A percentile compares a stretch with the other conserved stretches of the same genome.
Conservation (phyloP, 2,797 vertebrate species). For the Lacerta viridis region DNA sequence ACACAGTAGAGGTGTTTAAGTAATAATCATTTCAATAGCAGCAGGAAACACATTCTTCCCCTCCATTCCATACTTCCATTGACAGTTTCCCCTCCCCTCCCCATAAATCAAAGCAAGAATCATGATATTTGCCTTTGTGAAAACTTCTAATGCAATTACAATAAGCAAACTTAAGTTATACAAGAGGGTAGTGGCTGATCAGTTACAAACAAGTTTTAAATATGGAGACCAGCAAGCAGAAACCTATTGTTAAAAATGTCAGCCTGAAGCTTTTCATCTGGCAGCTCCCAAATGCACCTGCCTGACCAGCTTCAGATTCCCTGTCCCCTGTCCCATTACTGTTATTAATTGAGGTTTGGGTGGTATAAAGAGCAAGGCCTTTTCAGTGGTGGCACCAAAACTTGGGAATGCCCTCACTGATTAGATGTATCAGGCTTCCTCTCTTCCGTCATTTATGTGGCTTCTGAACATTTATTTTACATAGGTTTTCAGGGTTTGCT, state of each 20-base stretch:
- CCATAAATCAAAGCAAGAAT: not conserved
- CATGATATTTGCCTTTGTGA: not conserved
- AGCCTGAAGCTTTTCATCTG: not conserved
- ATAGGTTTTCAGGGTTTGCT: not conserved
- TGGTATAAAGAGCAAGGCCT: not conserved
- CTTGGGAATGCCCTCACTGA: not conserved
- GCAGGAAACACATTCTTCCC: not conserved
- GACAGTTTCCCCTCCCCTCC: not conserved
- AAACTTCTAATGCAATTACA: not conserved
- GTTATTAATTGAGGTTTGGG: not conserved
- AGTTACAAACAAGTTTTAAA: not conserved
- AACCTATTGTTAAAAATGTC: not conserved
- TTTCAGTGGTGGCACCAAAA: not conserved
- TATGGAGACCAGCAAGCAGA: not conserved
- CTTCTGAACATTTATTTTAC: not conserved
- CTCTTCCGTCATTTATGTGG: not conserved
- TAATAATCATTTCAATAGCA: not conserved
- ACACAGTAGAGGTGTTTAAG: not conserved
- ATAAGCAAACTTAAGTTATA: not conserved
- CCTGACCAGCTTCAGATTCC: not conserved
- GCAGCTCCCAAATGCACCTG: not conserved
- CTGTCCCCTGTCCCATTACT: not conserved
- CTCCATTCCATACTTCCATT: not conserved
- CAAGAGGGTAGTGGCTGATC: not conserved
- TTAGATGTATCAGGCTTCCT: not conserved